Conservation (phyloP, 2,113 vertebrate genomes). For the Chloebia gouldiae region DNA sequence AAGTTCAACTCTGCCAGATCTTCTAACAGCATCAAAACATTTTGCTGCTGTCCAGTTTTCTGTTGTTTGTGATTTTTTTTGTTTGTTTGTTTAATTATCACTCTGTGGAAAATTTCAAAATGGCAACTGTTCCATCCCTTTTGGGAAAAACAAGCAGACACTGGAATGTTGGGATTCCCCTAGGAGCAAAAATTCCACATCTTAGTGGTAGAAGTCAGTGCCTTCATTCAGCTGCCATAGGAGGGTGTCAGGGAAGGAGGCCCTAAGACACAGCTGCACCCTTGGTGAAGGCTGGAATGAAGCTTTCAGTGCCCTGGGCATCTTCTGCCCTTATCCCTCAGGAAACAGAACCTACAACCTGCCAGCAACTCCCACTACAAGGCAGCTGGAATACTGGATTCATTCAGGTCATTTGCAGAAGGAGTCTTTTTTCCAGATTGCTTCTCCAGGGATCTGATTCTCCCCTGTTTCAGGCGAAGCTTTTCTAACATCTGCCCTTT, state of each 20-base stretch:
- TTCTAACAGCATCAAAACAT: neutral
- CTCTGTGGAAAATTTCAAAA: slow-evolving; percentile 53
- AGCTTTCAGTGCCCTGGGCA: neutral
- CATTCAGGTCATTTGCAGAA: neutral
- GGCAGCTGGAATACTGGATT: neutral
- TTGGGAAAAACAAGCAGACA: slow-evolving; percentile 4
- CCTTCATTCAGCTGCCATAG: neutral
- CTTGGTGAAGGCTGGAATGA: neutral
- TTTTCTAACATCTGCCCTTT: neutral
- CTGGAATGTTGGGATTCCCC: neutral
- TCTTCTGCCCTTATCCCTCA: neutral
- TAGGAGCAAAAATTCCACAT: neutral
- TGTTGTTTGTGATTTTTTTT: slow-evolving; percentile 32
- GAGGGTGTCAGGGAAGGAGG: neutral
- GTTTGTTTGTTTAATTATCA: slow-evolving; percentile 27
- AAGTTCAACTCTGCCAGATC: accelerated
- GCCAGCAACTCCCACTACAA: neutral
- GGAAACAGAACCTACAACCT: neutral
- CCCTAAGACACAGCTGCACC: neutral
- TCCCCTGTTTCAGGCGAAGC: neutral
- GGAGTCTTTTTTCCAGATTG: accelerated
- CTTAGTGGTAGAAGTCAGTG: neutral
- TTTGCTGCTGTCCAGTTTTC: slow-evolving; percentile 9
- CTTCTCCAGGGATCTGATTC: neutral
- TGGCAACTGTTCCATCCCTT: neutral